These are phyloP conservation scores for Ruditapes philippinarum DNA, from an alignment of 1,140 invertebrate genomes.

Conservation along the genomic window DNA sequence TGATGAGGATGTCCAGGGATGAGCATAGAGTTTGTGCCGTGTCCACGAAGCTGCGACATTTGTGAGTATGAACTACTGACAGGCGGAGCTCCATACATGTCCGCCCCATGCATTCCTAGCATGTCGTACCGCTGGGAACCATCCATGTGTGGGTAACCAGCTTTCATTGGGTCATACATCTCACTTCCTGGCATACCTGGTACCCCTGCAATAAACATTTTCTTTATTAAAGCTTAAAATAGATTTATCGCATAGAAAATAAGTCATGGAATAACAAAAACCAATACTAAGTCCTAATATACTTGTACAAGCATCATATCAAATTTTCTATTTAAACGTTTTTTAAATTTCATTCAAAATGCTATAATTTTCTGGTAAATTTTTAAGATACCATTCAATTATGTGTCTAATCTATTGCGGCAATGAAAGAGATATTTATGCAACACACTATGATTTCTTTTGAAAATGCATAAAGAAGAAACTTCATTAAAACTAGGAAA, in stretches of 20 bases:
- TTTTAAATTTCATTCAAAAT: too few relatives aligned
- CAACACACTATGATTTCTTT: too few relatives aligned
- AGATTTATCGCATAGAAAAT: not conserved
- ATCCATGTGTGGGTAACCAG: constrained; percentile 83
- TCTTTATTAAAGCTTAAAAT: too few relatives aligned
- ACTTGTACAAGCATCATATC: too few relatives aligned
- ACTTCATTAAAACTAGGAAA: not conserved
- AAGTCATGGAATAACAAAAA: too few relatives aligned
- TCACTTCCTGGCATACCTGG: constrained; percentile 85
- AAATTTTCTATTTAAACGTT: too few relatives aligned
- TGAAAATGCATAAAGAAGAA: not conserved
- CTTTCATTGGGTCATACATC: constrained; percentile 86
- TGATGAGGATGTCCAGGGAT: constrained; percentile 88
- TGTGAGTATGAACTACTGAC: constrained; percentile 85
- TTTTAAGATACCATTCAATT: too few relatives aligned
- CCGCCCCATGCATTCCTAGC: constrained; percentile 85
- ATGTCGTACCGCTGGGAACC: constrained; percentile 83
- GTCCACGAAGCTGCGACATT: constrained; percentile 87
- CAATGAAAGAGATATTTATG: too few relatives aligned
- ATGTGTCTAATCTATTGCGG: too few relatives aligned
- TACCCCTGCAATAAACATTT: constrained; percentile 80
- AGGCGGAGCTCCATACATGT: constrained; percentile 86
- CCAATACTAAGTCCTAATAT: too few relatives aligned
- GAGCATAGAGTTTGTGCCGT: constrained; percentile 88
- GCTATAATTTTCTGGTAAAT: too few relatives aligned